phyloP scores from a whole-genome alignment of 2,888 invertebrate species.

The Galerucella nymphaeae region DNA sequence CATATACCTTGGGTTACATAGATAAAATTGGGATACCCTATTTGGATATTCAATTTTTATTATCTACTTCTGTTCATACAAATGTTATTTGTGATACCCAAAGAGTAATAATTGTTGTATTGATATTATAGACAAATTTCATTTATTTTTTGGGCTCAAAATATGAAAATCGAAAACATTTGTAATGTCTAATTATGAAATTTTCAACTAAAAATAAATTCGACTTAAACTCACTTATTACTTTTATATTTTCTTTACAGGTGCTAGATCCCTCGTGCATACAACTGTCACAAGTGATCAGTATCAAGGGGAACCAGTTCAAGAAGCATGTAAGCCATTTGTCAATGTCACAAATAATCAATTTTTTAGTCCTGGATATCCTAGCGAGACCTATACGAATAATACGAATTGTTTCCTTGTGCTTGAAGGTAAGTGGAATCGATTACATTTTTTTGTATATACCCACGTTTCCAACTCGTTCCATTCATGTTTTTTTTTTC shows the following conservation, averaged over 20 bases:
- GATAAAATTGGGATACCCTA: too few species aligned
- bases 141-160: too few species aligned
- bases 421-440: conserved; percentile 71
- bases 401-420: conserved; percentile 74
- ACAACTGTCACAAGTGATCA: conserved; percentile 43
- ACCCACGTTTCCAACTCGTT: not conserved
- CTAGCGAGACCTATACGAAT: conserved; percentile 69
- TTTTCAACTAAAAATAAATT: not conserved
- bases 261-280: conserved; percentile 49
- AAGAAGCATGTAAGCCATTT: conserved; percentile 69
- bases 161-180: too few species aligned
- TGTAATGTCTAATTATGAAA: too few species aligned
- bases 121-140: too few species aligned
- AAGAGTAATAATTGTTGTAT: too few species aligned
- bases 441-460: conserved; percentile 8
- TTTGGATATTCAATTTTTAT: too few species aligned
- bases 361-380: conserved; percentile 77
- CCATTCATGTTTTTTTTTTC: not conserved
- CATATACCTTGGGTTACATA: too few species aligned
- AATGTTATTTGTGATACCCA: too few species aligned
- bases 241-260: conserved; percentile 41
- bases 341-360: conserved; percentile 71
- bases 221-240: not conserved
- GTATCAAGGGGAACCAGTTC: conserved; percentile 47
- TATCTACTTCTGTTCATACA: too few species aligned